A percentile compares a stretch with the other conserved stretches of the same genome.
phyloP scores from a whole-genome alignment of 1,140 invertebrate species.

The Drosophila athabasca region DNA sequence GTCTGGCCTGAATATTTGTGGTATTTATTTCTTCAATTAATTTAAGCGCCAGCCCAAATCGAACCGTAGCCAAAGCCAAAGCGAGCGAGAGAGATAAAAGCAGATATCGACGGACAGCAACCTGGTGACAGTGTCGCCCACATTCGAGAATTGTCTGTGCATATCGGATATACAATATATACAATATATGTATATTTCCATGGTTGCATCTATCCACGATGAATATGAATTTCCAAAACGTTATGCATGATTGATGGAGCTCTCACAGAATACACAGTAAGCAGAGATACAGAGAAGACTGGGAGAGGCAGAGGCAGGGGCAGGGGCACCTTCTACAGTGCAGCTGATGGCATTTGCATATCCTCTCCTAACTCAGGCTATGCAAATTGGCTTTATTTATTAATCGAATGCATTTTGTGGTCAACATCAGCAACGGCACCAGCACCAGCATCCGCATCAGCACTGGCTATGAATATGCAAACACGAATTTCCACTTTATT shows the following conservation, averaged over 20 bases:
- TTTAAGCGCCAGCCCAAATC: constrained; percentile 39
- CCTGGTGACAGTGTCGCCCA: neutral
- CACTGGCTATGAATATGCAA: constrained; percentile 25
- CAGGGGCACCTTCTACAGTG: neutral
- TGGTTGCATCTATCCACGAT: constrained; percentile 9
- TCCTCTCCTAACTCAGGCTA: constrained; percentile 19
- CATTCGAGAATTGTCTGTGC: constrained; percentile 32
- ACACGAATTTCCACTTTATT: constrained; percentile 28
- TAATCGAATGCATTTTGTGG: constrained; percentile 55
- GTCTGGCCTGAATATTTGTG: constrained; percentile 28
- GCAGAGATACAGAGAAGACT: neutral
- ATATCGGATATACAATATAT: neutral
- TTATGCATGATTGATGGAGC: constrained; percentile 64
- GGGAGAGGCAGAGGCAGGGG: too few species aligned
- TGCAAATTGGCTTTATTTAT: constrained; percentile 62
- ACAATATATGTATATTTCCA: too few species aligned
- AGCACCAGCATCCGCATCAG: constrained; percentile 4
- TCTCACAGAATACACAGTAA: constrained; percentile 1
- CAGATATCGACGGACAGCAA: neutral
- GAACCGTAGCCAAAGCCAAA: neutral
- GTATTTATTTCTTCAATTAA: constrained; percentile 58
- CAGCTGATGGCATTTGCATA: constrained; percentile 16
- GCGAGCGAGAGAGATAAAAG: constrained; percentile 19
- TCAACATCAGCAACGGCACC: neutral
- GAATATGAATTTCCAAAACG: constrained; percentile 45